Conservation (phyloP, 64 coral and sea anemone genomes). For the Hydrozoanthus tunicans region DNA sequence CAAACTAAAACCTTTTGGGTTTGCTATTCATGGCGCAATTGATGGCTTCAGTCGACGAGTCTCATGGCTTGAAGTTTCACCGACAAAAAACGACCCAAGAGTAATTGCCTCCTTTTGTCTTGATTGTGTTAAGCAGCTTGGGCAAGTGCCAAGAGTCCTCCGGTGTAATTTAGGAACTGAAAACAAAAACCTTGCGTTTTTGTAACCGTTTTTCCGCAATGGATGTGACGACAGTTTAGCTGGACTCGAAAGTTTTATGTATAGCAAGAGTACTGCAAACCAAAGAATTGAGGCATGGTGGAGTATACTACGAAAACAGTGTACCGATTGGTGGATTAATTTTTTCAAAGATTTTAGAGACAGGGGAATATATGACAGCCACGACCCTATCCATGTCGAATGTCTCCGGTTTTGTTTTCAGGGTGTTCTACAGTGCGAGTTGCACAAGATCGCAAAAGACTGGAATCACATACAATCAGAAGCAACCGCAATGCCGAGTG, state of each 20-base stretch:
- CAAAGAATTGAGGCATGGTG: background rate
- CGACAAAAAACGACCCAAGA: conserved; percentile 21
- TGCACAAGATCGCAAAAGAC: conserved; percentile 42
- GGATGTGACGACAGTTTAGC: conserved; percentile 27
- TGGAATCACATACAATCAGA: conserved; percentile 20
- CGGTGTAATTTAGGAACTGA: conserved; percentile 17
- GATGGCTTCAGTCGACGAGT: conserved; percentile 11
- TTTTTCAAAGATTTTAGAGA: conserved; percentile 18
- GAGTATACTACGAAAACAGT: background rate
- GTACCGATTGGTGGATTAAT: background rate
- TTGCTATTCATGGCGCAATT: conserved; percentile 23
- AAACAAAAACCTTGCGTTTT: background rate
- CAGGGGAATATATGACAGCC: background rate
- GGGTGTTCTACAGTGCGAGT: conserved; percentile 18
- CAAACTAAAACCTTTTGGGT: conserved; percentile 42
- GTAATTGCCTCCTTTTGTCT: conserved; percentile 5
- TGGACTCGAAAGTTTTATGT: conserved; percentile 35
- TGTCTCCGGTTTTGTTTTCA: conserved; percentile 38
- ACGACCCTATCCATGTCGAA: conserved; percentile 5
- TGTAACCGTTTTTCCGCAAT: conserved; percentile 40
- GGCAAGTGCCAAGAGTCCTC: background rate
- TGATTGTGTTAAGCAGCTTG: background rate
- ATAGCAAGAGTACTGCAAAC: conserved; percentile 50
- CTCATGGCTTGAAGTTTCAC: conserved; percentile 4
- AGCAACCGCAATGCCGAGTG: conserved; percentile 39